phyloP scores from a whole-genome alignment of 1,140 invertebrate genomes.

The Diorhabda carinulata region DNA sequence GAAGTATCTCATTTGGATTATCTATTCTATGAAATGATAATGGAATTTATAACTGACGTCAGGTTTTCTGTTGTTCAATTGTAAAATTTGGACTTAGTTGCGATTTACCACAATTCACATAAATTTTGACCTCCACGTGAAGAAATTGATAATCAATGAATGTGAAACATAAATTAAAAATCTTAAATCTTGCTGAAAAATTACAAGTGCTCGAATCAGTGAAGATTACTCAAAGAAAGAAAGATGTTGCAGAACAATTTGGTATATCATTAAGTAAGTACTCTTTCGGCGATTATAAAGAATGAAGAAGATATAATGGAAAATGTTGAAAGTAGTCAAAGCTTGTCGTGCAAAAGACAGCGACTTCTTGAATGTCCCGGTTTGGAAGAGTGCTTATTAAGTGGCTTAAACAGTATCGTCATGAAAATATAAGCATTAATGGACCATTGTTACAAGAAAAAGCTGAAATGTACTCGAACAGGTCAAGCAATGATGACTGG shows the following conservation, averaged over 20 bases:
- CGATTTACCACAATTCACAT: too few relatives aligned
- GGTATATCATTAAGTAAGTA: background rate
- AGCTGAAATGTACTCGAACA: background rate
- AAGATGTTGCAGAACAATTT: background rate
- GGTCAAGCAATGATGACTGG: background rate
- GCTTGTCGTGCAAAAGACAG: background rate
- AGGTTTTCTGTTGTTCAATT: too few relatives aligned
- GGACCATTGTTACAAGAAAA: background rate
- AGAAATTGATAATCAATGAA: too few relatives aligned
- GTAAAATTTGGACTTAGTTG: too few relatives aligned
- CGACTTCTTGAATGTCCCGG: background rate
- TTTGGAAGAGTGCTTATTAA: background rate
- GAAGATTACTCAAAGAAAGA: background rate
- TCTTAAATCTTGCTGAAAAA: background rate
- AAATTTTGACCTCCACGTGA: too few relatives aligned
- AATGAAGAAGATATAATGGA: background rate
- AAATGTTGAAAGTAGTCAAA: background rate
- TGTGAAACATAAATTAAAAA: background rate
- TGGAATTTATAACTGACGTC: too few relatives aligned
- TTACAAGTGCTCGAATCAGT: background rate
- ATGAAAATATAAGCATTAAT: too few relatives aligned
- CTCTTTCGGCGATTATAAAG: background rate
- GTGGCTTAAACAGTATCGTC: background rate
- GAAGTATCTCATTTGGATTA: too few relatives aligned
- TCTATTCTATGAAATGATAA: too few relatives aligned